Evolutionary conservation across 2,888 invertebrate species (phyloP).

Genomic region (Patella ulyssiponensis): DNA sequence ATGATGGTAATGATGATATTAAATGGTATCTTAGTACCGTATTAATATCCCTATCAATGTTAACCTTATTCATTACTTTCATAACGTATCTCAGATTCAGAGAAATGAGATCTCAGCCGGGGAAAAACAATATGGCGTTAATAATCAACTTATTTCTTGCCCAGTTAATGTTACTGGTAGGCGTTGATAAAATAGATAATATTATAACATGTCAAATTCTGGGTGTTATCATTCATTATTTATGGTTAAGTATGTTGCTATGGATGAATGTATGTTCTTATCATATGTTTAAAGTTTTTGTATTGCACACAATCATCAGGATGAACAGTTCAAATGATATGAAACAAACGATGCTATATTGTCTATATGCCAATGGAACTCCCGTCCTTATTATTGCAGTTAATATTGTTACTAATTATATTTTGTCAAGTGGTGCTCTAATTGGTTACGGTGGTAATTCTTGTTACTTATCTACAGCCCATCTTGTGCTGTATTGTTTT

Average conservation of each 20-base stretch:
- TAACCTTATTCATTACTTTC: slow-evolving; percentile 39
- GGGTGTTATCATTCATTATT: slow-evolving; percentile 42
- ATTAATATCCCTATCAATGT: slow-evolving; percentile 31
- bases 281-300: slow-evolving; percentile 39
- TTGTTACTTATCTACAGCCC: slow-evolving; percentile 36
- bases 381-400: slow-evolving; percentile 19
- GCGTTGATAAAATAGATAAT: slow-evolving; percentile 19
- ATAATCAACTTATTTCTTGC: slow-evolving; percentile 36
- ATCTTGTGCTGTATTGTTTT: slow-evolving; percentile 39
- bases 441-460: slow-evolving; percentile 38
- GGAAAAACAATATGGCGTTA: slow-evolving; percentile 42
- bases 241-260: slow-evolving; percentile 41
- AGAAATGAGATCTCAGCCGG: slow-evolving; percentile 38
- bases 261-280: slow-evolving; percentile 46
- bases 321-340: slow-evolving; percentile 6
- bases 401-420: slow-evolving; percentile 19
- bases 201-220: slow-evolving; percentile 32
- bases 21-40: neutral
- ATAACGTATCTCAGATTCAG: slow-evolving; percentile 35
- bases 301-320: slow-evolving; percentile 15
- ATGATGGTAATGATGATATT: neutral
- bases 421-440: slow-evolving; percentile 5
- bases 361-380: slow-evolving; percentile 16
- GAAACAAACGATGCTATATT: slow-evolving; percentile 26
- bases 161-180: slow-evolving; percentile 41